These are phyloP conservation scores for Molossus molossus DNA, from an alignment of 2,797 vertebrate species.

Conservation along the genomic window DNA sequence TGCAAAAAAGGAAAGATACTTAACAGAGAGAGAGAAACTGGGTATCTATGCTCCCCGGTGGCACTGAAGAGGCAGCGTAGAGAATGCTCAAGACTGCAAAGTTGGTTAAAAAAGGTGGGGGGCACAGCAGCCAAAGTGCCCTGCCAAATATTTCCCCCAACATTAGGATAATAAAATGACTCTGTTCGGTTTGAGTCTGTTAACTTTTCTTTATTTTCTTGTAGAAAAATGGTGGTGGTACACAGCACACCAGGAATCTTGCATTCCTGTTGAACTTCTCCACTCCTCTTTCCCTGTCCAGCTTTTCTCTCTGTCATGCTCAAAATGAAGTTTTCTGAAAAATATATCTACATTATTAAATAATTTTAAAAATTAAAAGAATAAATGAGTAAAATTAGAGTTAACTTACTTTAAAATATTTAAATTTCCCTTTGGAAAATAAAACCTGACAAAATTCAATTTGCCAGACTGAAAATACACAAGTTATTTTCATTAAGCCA, in stretches of 20 bases:
- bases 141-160: neutral
- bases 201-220: neutral
- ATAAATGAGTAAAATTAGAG: conserved; percentile 14
- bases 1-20: neutral
- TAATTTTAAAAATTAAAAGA: conserved; percentile 44
- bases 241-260: neutral
- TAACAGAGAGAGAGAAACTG: neutral
- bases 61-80: accelerated
- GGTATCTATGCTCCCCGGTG: neutral
- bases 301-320: neutral
- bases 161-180: neutral
- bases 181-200: neutral
- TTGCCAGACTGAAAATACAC: conserved; percentile 72
- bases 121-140: neutral
- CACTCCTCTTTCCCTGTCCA: neutral
- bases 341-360: neutral
- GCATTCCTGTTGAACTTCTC: neutral
- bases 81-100: neutral
- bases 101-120: neutral
- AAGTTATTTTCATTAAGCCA: conserved; percentile 63
- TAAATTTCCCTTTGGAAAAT: conserved; percentile 71
- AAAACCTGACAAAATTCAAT: conserved; percentile 66
- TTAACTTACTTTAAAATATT: conserved; percentile 40
- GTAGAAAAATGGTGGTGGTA: neutral
- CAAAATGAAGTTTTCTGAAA: neutral